Evolutionary conservation across 2,797 vertebrate species (phyloP).

Genomic region (Mergus octosetaceus): DNA sequence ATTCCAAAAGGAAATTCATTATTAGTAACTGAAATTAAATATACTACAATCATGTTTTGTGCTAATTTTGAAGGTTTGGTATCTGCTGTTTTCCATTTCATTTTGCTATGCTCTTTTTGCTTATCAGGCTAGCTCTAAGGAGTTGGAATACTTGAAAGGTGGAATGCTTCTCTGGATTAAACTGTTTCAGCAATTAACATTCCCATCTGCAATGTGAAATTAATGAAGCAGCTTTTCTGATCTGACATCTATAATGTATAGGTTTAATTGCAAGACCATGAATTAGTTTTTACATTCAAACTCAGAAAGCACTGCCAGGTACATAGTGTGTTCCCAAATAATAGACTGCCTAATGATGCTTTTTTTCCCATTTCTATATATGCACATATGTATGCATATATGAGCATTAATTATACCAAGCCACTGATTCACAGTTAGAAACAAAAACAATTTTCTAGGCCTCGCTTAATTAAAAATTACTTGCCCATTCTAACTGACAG

Average conservation of each 20-base stretch:
- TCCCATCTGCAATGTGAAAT: background rate
- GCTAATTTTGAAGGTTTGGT: background rate
- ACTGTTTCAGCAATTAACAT: slow-evolving; percentile 10
- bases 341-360: background rate
- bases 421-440: background rate
- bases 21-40: background rate
- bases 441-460: background rate
- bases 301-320: background rate
- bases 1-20: background rate
- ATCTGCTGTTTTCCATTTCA: background rate
- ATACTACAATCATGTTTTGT: background rate
- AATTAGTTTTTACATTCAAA: slow-evolving; percentile 30
- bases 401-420: background rate
- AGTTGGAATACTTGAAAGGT: background rate
- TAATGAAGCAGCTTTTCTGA: background rate
- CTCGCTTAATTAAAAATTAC: background rate
- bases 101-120: background rate
- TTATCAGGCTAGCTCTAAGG: background rate
- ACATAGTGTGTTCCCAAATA: background rate
- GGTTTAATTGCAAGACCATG: background rate
- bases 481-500: background rate
- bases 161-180: background rate
- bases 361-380: background rate
- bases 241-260: background rate
- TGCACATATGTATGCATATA: background rate